Conservation (phyloP, 2,888 invertebrate species). For the Elmis aenea region DNA sequence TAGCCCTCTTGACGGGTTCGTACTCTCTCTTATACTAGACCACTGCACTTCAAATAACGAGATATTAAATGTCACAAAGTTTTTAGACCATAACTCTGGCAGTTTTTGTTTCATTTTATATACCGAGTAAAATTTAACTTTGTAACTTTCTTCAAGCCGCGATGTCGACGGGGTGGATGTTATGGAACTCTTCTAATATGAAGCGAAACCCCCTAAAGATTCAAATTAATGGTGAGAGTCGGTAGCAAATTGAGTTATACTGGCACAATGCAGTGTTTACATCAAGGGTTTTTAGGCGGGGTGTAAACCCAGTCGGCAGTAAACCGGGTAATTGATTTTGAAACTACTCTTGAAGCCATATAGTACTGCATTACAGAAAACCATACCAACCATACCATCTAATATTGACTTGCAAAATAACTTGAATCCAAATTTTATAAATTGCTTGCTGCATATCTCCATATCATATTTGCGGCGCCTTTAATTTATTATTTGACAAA, state of each 20-base stretch:
- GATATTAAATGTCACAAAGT: slow-evolving; percentile 9
- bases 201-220: slow-evolving; percentile 40
- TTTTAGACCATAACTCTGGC: too few species aligned
- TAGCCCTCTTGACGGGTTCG: slow-evolving; percentile 11
- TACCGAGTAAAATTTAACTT: too few species aligned
- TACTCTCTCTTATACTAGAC: slow-evolving; percentile 4
- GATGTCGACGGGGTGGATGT: too few species aligned
- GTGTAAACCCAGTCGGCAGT: slow-evolving; percentile 16
- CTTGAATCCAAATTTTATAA: too few species aligned
- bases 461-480: too few species aligned
- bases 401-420: too few species aligned
- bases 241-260: slow-evolving; percentile 42
- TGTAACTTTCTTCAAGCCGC: too few species aligned
- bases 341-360: slow-evolving; percentile 3
- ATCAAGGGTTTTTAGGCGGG: slow-evolving; percentile 36
- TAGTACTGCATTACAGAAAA: too few species aligned
- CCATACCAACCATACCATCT: too few species aligned
- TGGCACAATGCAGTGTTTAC: slow-evolving; percentile 42
- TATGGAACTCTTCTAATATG: slow-evolving; percentile 33
- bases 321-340: slow-evolving; percentile 21
- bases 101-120: too few species aligned
- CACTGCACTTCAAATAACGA: slow-evolving; percentile 1
- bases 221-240: slow-evolving; percentile 36
- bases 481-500: too few species aligned
- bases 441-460: too few species aligned